Base-by-base conservation (phyloP, 2,797 vertebrate genomes). In the Anomalospiza imberbis region DNA sequence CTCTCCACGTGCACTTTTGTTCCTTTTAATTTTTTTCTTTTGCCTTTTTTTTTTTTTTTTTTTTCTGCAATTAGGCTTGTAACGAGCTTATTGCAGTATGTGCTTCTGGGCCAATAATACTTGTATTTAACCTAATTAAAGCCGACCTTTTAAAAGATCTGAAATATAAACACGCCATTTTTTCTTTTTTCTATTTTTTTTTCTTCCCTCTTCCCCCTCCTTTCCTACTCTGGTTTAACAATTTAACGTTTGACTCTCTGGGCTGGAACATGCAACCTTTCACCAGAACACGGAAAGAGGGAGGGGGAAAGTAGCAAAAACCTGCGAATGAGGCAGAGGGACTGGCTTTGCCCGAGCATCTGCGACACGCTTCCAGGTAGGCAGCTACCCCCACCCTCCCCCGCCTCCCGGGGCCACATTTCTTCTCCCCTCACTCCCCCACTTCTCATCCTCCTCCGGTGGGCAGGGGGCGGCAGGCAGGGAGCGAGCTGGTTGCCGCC, bases 91-190 rank as follows among this genome's bases (percentile, higher is more conserved):
- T 72, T 51, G 88, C 81, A 42, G 38, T 67, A 40, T 48, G 57
- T 68, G 84, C 93, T 95, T 94, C 93, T 97, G 91, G 95, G 88
- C 80, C 95, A 90, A 79, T 55, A 94, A 89, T 85, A 68, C 61
- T 94, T 85, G 83, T 87, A 87, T 86, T 93, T 94, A 93, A 95
- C 94, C 96, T 94, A 91, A 93, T 96, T 94, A 95, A 91, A 95
- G 40, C 32, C 86, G 85, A 93, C 77, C 84, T 94, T 95, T 95
- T 26, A 76, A 90, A 87, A 96, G 58, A 88, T 88, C 91, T 78
- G 91, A 93, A 95, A 94, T 85, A 84, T 74, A 93, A 93, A 94
- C 94, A 88, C 75, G 70, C 63, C 78, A 85, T 85, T 94, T 48
- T 44, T 20, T 42, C 47, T 24, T 40, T 29, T 53, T 31, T 31